These are phyloP conservation scores for Rhyacophila evoluta DNA, from an alignment of 2,888 invertebrate genomes.

Conservation along the genomic window DNA sequence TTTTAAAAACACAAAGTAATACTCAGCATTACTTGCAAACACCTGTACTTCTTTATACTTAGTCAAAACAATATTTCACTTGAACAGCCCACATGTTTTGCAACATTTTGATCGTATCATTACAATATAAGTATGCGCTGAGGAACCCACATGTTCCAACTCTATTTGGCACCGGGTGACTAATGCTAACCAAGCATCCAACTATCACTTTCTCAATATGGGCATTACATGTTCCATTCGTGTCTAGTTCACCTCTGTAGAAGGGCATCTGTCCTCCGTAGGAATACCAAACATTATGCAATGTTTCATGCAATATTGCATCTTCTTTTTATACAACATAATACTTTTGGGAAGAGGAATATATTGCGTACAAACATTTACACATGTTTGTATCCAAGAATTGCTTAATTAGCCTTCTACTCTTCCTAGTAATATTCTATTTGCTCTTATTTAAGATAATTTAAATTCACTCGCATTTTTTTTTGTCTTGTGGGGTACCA, in stretches of 20 bases:
- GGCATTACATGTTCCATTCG: neutral
- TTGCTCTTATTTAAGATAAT: no score
- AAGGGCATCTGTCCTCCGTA: neutral
- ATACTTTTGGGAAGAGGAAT: no score
- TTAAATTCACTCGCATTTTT: no score
- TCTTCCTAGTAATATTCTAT: no score
- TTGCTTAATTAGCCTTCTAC: no score
- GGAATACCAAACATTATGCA: no score
- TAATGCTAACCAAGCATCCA: neutral
- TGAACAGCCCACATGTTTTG: slow-evolving; percentile 1
- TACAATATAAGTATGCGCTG: neutral
- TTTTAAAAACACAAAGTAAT: no score
- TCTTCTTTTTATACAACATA: no score
- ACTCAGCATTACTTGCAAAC: neutral
- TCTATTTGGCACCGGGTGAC: neutral
- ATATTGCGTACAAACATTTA: no score
- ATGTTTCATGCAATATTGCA: no score
- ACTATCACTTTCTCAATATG: neutral
- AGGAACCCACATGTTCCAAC: neutral
- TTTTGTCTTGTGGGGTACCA: no score
- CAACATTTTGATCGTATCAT: neutral
- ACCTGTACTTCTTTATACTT: neutral
- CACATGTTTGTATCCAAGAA: no score
- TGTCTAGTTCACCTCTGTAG: slow-evolving; percentile 1
- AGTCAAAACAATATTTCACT: neutral